These are phyloP conservation scores for Mesorhabditis belari DNA, from an alignment of 2,888 invertebrate genomes.

Conservation along the genomic window DNA sequence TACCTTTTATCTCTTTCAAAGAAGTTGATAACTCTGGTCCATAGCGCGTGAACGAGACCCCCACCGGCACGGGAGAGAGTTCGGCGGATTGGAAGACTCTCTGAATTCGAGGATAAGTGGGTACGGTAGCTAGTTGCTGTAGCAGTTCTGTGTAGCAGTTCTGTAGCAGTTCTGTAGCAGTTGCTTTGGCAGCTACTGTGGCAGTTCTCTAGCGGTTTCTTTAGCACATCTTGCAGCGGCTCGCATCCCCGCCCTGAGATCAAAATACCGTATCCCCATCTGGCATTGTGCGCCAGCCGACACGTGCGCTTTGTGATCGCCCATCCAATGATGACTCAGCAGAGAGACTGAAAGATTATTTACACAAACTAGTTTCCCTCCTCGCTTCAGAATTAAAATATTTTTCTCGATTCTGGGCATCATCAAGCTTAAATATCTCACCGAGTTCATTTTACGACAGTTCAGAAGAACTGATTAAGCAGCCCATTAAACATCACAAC, in stretches of 20 bases:
- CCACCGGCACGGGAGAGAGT: constrained; percentile 2
- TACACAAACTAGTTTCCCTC: not conserved
- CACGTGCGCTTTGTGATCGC: constrained; percentile 24
- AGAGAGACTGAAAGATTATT: constrained; percentile 1
- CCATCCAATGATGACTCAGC: constrained; percentile 24
- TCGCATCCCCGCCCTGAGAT: not conserved
- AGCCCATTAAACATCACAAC: constrained; percentile 26
- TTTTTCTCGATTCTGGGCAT: no score
- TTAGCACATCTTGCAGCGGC: not conserved
- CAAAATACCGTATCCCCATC: not conserved
- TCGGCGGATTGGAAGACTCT: not conserved
- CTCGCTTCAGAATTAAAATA: no score
- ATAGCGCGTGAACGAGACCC: constrained; percentile 12
- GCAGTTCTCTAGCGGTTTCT: no score
- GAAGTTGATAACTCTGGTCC: constrained; percentile 5
- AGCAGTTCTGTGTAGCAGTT: no score
- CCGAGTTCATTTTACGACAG: constrained; percentile 3
- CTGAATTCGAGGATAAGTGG: no score
- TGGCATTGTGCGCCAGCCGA: not conserved
- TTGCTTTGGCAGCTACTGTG: no score
- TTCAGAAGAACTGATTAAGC: constrained; percentile 3
- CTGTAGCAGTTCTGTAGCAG: no score
- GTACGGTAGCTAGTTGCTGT: no score
- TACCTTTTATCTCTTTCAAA: constrained; percentile 1
- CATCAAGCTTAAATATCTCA: constrained; percentile 2